Evolutionary conservation across 2,113 vertebrate genomes (phyloP), one percentile per base, ranked within the genome.

Genomic region (Halcyon senegalensis): DNA sequence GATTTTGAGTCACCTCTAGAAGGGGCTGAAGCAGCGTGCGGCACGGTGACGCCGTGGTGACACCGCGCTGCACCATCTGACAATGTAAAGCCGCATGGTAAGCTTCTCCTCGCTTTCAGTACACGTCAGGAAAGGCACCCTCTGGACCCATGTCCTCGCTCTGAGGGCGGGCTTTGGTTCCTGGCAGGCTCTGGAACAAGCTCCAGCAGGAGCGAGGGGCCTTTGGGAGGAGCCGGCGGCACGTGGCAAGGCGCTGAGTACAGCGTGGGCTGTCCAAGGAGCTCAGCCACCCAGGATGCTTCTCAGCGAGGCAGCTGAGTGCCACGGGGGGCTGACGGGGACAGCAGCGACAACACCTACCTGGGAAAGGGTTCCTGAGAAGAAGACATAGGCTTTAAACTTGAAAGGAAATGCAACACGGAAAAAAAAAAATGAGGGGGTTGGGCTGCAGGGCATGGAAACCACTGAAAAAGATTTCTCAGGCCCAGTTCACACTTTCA

Each of bases 201-300:
- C 50, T 67, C 48, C 2, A 11, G 69, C 48, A 80, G 44, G 30
- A 74, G 20, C 50, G 72, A 39, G 66, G 55, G 80, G 59, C 44
- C 59, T n/a, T 23, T 7, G 35, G 53, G 56, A 67, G 51, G 63
- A 68, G 77, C 19, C 48, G 25, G 66, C 0, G 5, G 50, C 67
- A 20, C 0, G 8, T n/a, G 15, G 5, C 1, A 4, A 89, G 43
- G 35, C 10, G 18, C 0, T 8, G 67, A 1, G 0, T 14, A 53
- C 1, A 5, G 51, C 13, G 2, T 1, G 11, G 53, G 37, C 90
- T 15, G 18, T 7, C 27, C 50, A 4, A n/a, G 23, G 56, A 41
- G 48, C 5, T 63, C 44, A 74, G 13, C 2, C 50, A 81, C 41
- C 63, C 13, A 44, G 48, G n/a, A 28, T 55, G 4, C 2, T 16